Percentiles rank a stretch among this genome's conserved stretches.
Conservation (phyloP, 2,888 invertebrate genomes). For the Lasius platythorax region DNA sequence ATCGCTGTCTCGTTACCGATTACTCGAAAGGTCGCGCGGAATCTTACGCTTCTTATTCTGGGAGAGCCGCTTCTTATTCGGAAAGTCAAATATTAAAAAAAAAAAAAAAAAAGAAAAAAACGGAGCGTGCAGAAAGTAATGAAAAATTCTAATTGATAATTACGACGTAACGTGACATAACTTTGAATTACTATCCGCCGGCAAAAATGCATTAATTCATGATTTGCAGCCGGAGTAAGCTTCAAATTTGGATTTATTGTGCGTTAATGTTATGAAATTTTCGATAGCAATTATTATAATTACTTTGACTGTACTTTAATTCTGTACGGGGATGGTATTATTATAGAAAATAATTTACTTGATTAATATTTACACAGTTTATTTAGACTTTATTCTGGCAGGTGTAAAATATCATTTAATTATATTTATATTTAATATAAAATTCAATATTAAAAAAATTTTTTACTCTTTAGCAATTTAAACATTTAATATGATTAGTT, state of each 20-base stretch:
- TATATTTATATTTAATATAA: conserved; percentile 40
- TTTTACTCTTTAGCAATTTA: conserved; percentile 3
- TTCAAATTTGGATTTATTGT: conserved; percentile 18
- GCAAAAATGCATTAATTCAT: conserved; percentile 33
- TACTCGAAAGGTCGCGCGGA: conserved; percentile 14
- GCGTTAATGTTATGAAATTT: conserved; percentile 36
- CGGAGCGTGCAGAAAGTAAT: not conserved
- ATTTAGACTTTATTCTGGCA: conserved; percentile 22
- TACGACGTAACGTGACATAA: not conserved
- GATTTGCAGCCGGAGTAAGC: not conserved
- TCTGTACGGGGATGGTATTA: conserved; percentile 11
- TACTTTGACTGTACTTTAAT: conserved; percentile 35
- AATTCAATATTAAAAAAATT: conserved; percentile 19
- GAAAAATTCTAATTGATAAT: not conserved
- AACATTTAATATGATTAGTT: conserved; percentile 31
- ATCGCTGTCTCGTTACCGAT: conserved; percentile 55
- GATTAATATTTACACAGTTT: conserved; percentile 37
- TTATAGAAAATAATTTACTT: conserved; percentile 41
- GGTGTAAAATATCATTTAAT: conserved; percentile 20
- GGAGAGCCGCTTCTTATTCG: not conserved
- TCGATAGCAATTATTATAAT: conserved; percentile 36
- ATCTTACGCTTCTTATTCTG: not conserved
- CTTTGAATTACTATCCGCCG: conserved; percentile 3
- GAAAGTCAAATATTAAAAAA: not conserved
- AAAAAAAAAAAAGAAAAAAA: not conserved